Percentiles rank a stretch among this genome's conserved stretches.
These are phyloP conservation scores for Myotis planiceps DNA, from an alignment of 2,797 vertebrate genomes.

Conservation along the genomic window DNA sequence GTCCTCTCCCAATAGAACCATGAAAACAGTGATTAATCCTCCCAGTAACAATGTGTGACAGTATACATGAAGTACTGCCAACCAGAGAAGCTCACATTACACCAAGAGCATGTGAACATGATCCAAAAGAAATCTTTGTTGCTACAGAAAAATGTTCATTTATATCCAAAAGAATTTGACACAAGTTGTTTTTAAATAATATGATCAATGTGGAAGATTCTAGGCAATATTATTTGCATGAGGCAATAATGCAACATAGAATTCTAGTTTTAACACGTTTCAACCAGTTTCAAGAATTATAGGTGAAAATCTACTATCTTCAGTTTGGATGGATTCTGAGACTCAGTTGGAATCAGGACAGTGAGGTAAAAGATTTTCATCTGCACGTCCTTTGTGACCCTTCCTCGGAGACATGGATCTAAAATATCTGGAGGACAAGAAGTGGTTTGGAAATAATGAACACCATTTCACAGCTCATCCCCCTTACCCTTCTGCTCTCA, in stretches of 20 bases:
- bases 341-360: not conserved
- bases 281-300: not conserved
- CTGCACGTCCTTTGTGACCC: not conserved
- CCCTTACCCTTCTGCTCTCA: not conserved
- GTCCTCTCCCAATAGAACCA: not conserved
- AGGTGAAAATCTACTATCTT: not conserved
- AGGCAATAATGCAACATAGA: not conserved
- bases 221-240: not conserved
- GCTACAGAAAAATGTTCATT: not conserved
- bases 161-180: not conserved
- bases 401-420: not conserved
- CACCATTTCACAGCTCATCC: not conserved
- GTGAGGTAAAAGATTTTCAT: not conserved
- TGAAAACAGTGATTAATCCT: not conserved
- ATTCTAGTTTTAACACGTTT: not conserved
- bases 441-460: not conserved
- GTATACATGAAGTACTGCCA: not conserved
- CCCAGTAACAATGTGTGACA: not conserved
- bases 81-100: not conserved
- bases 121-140: not conserved
- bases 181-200: not conserved
- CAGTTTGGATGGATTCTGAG: not conserved
- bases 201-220: not conserved
- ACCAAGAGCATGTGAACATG: not conserved
- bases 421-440: not conserved